Evolutionary conservation across 2,113 vertebrate species (phyloP).

Genomic region (Nothoprocta pentlandii): DNA sequence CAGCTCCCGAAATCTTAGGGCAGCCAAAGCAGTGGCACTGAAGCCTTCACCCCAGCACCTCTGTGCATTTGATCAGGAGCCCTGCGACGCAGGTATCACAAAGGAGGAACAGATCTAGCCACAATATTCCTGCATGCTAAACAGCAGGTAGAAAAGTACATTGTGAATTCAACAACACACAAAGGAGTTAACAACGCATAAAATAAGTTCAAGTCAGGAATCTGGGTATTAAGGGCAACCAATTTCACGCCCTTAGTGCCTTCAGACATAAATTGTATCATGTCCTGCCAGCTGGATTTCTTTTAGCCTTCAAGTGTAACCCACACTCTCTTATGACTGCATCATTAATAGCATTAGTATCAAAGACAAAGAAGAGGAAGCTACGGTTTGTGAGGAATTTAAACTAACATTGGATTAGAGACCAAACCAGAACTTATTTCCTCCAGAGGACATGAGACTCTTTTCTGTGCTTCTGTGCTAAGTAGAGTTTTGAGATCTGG

Average conservation of each 20-base stretch:
- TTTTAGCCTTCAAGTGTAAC: neutral
- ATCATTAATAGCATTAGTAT: neutral
- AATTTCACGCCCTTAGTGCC: neutral
- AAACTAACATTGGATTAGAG: neutral
- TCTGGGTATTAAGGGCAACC: neutral
- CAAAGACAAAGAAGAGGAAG: neutral
- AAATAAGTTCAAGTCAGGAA: neutral
- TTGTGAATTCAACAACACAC: neutral
- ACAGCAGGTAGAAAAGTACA: fast-evolving
- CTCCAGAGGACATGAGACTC: neutral
- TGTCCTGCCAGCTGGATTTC: neutral
- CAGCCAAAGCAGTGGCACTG: neutral
- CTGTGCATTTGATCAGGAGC: fast-evolving
- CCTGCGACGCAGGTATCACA: neutral
- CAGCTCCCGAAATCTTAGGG: neutral
- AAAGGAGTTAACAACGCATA: neutral
- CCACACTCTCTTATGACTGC: neutral
- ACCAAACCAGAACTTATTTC: neutral
- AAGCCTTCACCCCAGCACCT: neutral
- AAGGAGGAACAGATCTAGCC: neutral
- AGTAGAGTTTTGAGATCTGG: neutral
- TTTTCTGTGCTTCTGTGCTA: neutral
- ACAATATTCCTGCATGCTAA: neutral
- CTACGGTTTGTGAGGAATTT: neutral
- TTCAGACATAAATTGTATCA: neutral